phyloP scores from a whole-genome alignment of 2,113 vertebrate species.

The Chloebia gouldiae region DNA sequence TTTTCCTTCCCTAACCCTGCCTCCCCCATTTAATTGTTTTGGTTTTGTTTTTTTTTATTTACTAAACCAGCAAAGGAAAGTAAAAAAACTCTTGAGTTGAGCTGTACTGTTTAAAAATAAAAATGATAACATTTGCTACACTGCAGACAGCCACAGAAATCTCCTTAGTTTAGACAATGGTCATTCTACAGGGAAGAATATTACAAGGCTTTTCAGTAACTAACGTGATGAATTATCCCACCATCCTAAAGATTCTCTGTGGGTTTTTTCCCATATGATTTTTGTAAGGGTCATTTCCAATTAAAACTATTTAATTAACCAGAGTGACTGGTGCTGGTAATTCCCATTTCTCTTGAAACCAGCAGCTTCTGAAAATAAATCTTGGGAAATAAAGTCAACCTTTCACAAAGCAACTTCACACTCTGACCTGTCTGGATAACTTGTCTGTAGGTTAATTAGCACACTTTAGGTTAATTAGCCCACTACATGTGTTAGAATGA shows the following conservation, averaged over 20 bases:
- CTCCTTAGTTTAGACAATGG: neutral
- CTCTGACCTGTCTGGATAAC: neutral
- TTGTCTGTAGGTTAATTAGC: neutral
- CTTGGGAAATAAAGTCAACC: neutral
- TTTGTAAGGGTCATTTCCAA: neutral
- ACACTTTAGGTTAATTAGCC: neutral
- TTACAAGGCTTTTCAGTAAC: neutral
- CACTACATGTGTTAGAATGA: neutral
- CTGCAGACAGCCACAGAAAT: neutral
- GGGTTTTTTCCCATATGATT: neutral
- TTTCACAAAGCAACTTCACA: neutral
- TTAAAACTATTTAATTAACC: slow-evolving; percentile 19
- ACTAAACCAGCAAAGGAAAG: neutral
- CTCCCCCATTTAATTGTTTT: neutral
- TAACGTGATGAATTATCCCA: neutral
- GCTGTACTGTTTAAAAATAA: neutral
- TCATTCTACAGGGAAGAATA: neutral
- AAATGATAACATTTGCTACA: neutral
- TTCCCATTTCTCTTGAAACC: neutral
- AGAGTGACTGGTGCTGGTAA: neutral
- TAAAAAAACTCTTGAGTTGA: neutral
- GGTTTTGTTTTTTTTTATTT: neutral
- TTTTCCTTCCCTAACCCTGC: neutral
- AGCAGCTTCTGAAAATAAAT: neutral
- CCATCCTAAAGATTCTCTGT: neutral